Evolutionary conservation across 2,888 invertebrate genomes (phyloP), one percentile per base, ranked within the genome.

Genomic region (Caenorhabditis sp.): DNA sequence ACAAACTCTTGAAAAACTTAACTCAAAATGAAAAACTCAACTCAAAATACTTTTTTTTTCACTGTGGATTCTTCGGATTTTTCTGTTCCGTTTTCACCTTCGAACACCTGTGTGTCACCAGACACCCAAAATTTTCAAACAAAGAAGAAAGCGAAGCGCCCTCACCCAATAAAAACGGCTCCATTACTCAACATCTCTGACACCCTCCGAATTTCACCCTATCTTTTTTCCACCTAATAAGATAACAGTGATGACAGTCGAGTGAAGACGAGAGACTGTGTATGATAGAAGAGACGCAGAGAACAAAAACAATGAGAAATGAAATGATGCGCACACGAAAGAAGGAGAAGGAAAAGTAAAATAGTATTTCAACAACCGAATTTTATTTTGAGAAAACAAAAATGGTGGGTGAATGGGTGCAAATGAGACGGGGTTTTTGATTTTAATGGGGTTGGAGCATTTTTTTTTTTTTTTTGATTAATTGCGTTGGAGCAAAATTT

Each of bases 181-280:
- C 60, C 62, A 61, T 52, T 52, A n/a, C 20, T 64, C 52, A 38
- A 26, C 63, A 14, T 61, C 59, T 63, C 59, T 21, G 17, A 50
- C 43, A 50, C 52, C 61, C 38, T 60, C 54, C 59, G 43, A 26
- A 7, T 53, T 36, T 26, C 27, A 57, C 12, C 21, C 23, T 26
- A 57, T 72, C 43, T 63, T 56, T 69, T 38, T 23, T 53, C 5
- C 26, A 31, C 60, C 66, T 67, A 63, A 64, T 27, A 21, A 43
- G 56, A 61, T 43, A 43, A 36, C 43, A 38, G 31, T 31, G 31
- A 7, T 10, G 31, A 31, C 31, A 31, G 10, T 7, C 10, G 31
- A 31, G 31, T 7, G 31, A n/a, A 4, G 31, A 31, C 31, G 31
- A 31, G 10, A 31, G 4, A 31, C 5, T 31, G 10, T 31, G 10